Percentiles rank a stretch among this genome's conserved stretches.
Conservation (phyloP, 2,888 invertebrate species). For the Melitaea athalia region DNA sequence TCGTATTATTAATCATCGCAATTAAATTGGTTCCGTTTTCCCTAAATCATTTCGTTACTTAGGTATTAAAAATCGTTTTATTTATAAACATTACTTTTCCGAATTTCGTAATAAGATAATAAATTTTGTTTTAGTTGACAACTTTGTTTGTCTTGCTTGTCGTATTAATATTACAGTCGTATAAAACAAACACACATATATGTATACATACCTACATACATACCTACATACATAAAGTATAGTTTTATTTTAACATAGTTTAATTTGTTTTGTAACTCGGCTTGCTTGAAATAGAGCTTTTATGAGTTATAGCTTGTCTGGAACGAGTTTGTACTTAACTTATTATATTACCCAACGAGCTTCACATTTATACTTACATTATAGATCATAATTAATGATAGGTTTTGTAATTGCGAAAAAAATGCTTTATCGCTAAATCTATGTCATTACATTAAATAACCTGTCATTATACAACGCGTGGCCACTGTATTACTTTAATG, state of each 20-base stretch:
- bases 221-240: not conserved
- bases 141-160: not conserved
- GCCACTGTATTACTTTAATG: slow-evolving; percentile 11
- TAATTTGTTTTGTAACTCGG: not conserved
- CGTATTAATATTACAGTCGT: not conserved
- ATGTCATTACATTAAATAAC: slow-evolving; percentile 13
- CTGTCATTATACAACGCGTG: slow-evolving; percentile 10
- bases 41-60: too few species aligned
- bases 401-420: slow-evolving; percentile 10
- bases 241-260: not conserved
- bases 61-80: too few species aligned
- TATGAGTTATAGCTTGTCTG: slow-evolving; percentile 1
- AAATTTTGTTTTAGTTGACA: not conserved
- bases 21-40: too few species aligned
- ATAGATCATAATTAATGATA: slow-evolving; percentile 10
- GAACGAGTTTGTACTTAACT: not conserved
- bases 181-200: not conserved
- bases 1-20: too few species aligned
- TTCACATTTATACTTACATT: slow-evolving; percentile 4
- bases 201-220: not conserved
- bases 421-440: slow-evolving; percentile 10
- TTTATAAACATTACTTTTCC: too few species aligned
- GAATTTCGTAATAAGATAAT: too few species aligned
- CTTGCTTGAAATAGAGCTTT: not conserved
- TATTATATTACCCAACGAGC: slow-evolving; percentile 1